Evolutionary conservation across 1,140 invertebrate genomes (phyloP).

Genomic region (Goniozus legneri): DNA sequence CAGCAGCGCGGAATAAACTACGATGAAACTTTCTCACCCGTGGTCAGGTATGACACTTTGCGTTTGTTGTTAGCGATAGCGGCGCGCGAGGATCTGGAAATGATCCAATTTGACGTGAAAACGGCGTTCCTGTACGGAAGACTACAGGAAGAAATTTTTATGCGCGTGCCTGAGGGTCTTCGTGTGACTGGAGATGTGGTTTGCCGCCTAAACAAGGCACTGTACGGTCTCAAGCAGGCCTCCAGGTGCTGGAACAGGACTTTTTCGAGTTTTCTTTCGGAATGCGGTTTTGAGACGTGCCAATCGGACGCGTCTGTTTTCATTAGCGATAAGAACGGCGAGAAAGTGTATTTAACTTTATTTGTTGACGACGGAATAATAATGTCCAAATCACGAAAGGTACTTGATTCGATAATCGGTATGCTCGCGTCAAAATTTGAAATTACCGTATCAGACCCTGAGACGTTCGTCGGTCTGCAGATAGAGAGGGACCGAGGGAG

Average conservation of each 20-base stretch:
- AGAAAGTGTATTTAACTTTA: too few relatives aligned
- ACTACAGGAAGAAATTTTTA: background rate
- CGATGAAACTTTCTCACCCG: background rate
- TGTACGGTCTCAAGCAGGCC: constrained; percentile 1
- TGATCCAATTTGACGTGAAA: background rate
- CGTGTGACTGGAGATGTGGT: background rate
- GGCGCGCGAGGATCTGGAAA: background rate
- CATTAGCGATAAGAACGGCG: too few relatives aligned
- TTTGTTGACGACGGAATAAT: background rate
- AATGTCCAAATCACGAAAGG: background rate
- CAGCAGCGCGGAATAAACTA: background rate
- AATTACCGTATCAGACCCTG: background rate
- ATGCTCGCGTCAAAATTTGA: background rate
- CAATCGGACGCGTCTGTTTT: too few relatives aligned
- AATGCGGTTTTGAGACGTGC: too few relatives aligned
- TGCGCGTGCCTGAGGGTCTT: background rate
- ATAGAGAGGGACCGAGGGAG: constrained; percentile 3
- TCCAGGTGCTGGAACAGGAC: too few relatives aligned
- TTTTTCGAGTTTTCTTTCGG: too few relatives aligned
- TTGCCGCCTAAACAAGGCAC: background rate
- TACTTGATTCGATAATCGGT: background rate
- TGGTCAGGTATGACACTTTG: background rate
- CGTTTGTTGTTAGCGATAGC: background rate
- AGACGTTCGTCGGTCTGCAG: background rate
- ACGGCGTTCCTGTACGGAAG: background rate